These are phyloP conservation scores for Clivina fossor DNA, from an alignment of 2,888 invertebrate genomes.

Conservation along the genomic window DNA sequence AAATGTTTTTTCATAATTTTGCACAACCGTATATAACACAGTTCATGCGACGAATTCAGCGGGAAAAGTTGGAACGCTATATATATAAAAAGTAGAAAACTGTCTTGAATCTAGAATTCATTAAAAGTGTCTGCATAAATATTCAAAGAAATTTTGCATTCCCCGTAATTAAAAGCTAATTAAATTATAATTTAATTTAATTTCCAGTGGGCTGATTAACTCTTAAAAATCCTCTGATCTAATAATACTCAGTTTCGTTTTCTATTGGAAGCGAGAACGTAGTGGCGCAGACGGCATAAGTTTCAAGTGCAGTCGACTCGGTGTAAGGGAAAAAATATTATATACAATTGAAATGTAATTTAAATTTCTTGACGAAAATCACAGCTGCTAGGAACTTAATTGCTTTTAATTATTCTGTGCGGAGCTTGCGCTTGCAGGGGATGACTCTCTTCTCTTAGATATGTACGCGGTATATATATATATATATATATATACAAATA, in stretches of 20 bases:
- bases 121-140: constrained; percentile 26
- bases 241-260: constrained; percentile 22
- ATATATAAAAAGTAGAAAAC: too few species aligned
- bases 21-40: too few species aligned
- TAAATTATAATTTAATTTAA: constrained; percentile 27
- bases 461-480: too few species aligned
- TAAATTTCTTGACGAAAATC: constrained; percentile 25
- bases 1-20: too few species aligned
- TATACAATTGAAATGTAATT: constrained; percentile 20
- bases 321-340: constrained; percentile 4
- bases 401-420: constrained; percentile 29
- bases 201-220: constrained; percentile 26
- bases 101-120: constrained; percentile 23
- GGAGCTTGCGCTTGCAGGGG: not conserved
- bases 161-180: constrained; percentile 27
- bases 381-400: constrained; percentile 28
- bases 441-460: not conserved
- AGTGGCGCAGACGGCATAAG: not conserved
- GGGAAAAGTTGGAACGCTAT: too few species aligned
- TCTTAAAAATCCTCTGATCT: constrained; percentile 30
- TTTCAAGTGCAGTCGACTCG: not conserved
- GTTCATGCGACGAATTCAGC: too few species aligned
- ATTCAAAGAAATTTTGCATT: constrained; percentile 28
- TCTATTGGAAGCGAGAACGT: not conserved
- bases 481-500: too few species aligned